Base-by-base conservation (phyloP, 2,888 invertebrate species). In the Serripes groenlandicus region DNA sequence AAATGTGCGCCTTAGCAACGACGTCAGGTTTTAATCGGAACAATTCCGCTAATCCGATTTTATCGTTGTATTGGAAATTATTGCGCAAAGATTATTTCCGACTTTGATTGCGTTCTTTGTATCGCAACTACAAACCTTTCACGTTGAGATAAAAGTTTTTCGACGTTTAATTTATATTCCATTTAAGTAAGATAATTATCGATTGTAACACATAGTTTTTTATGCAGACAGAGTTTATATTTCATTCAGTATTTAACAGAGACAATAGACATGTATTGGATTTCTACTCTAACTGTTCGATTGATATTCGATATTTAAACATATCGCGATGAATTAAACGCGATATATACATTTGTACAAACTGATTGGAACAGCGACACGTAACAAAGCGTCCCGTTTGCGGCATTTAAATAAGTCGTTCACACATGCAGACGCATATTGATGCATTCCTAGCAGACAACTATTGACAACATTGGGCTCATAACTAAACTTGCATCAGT, bases 1-100 rank as follows among this genome's bases (percentile, higher is more conserved):
- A 71, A 79, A 56, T 69, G 26, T 35, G 35, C 62, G 74, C 81
- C 85, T 82, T 85, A 82, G 85, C 85, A 85, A 85, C 85, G 69
- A 78, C 72, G 66, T 66, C 66, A 35, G 42, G 26, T 21, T 23
- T 62, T 66, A 66, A 42, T 66, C 66, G 66, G 66, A 66, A 66
- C 66, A 66, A 66, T 66, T 66, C 26, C n/a, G 26, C 26, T 66
- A 66, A 66, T 66, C 66, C 23, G 66, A 37, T 66, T 42, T 66
- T 66, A 66, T 66, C 66, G 66, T 42, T 66, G 28, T n/a, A 37
- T 23, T 66, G 66, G n/a, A 66, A 42, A n/a, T 66, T 42, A 56
- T 56, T 26, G 56, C 11, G 11, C 2, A 1, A 26, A n/a, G 56
- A 56, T 56, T 56, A 56, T 56, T 56, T 26, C 56, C 23, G 2